Base-by-base conservation (phyloP, 2,888 invertebrate species). In the Drosophila nigricruria region DNA sequence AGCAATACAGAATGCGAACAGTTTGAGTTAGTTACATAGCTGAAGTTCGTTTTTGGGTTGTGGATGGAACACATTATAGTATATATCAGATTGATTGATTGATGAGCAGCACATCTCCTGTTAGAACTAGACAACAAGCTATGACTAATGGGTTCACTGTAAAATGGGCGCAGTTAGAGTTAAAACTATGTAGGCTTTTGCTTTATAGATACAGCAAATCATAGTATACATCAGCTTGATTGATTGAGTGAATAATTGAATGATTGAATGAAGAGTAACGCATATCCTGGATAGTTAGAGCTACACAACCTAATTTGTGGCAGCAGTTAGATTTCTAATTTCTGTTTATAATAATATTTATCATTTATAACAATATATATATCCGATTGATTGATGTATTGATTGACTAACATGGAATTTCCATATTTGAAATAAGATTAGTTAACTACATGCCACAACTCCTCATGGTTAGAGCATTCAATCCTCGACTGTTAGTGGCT, bases 391-490 rank as follows among this genome's bases (percentile, higher is more conserved):
- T 20, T 42, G 42, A 20, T 20, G 12, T n/a, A 38, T 38, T 38
- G 38, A 38, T 5, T 6, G 5, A n/a, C 36, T n/a, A 3, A 36
- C 16, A 16, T 16, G 2, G 6, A 9, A 18, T 40, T 18, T 3
- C 38, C 5, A 23, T 3, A 25, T 25, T 45, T 8, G 0, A 3
- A 5, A 25, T n/a, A 9, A 4, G 16, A n/a, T 3, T 4, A 9
- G 2, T 4, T 16, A 4, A 25, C 14, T 43, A 3, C 5, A 12
- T 6, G 1, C 25, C 16, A 45, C 6, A 49, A 3, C n/a, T 12
- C 0, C 5, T 12, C 47, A 30, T 14, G 14, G 30, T 20, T 20
- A 66, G 67, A 16, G 66, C 25, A 66, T 54, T 45, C 1, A 1
- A 20, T 12, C 3, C 38, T 23, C 69, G 20, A 1, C 27, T 16